Base-by-base conservation (phyloP, 2,113 vertebrate genomes). In the Thalassarche chlororhynchos region DNA sequence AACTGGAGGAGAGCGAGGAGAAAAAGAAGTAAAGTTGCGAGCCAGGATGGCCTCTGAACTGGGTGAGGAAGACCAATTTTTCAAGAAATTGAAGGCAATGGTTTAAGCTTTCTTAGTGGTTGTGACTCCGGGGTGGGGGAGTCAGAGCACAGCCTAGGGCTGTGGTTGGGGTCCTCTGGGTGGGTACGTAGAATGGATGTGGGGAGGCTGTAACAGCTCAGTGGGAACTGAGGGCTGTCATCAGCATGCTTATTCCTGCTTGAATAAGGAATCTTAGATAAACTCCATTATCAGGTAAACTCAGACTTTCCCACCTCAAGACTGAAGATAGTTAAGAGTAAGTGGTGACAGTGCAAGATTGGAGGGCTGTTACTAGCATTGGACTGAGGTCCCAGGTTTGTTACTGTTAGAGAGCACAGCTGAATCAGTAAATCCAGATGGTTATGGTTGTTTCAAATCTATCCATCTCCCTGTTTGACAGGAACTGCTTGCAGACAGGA, bases 61-160 rank as follows among this genome's bases (percentile, higher is more conserved):
- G 44, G 97, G 92, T 97, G 89, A 97, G 94, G 57, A 96, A 93
- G 32, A 64, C 5, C 5, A 34, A 4, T 46, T 85, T 92, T 89
- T 77, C 16, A 42, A 54, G 17, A 80, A 80, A 58, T 36, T 71
- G 10, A 81, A 69, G 61, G 47, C 76, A 70, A 6, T 14, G 11
- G 17, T 76, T 93, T 23, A 71, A 66, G 70, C 40, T 85, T 69
- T 58, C 44, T 61, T 55, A 12, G 14, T 14, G 24, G 12, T 7
- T 54, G 32, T 52, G 70, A 72, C 62, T 13, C 19, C 84, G 36
- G 47, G 70, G 7, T 36, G 36, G 46, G 64, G 17, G 55, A 61
- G 64, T 3, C 8, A 8, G 66, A 51, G 28, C 55, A 85, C 18
- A 57, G 31, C 6, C 36, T 4, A 14, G 46, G 60, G 25, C 66